Conservation (phyloP, 2,797 vertebrate genomes). For the Lithobates pipiens region DNA sequence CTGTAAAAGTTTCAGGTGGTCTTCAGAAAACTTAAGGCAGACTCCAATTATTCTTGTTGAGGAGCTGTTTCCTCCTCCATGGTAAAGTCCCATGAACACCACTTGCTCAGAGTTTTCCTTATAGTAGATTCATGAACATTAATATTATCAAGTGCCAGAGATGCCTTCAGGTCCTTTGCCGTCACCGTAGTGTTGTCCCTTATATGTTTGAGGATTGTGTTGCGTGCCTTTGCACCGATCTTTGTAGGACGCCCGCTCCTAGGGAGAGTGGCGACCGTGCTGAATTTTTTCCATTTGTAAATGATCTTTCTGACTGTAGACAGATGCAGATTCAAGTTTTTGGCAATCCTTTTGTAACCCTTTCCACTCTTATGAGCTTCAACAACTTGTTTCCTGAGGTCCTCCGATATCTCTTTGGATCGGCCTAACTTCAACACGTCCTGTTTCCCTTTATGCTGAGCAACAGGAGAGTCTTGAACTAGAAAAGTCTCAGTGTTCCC, state of each 20-base stretch:
- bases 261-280: neutral
- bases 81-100: neutral
- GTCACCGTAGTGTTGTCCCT: neutral
- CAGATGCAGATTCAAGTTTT: neutral
- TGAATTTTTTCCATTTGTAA: slow-evolving; percentile 5
- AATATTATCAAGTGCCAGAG: neutral
- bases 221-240: neutral
- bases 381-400: neutral
- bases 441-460: neutral
- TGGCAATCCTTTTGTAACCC: neutral
- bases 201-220: neutral
- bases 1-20: no score
- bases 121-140: neutral
- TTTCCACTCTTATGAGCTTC: neutral
- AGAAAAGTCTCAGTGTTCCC: neutral
- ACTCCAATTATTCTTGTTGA: neutral
- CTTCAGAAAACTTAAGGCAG: no score
- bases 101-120: neutral
- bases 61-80: neutral
- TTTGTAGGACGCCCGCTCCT: neutral
- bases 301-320: neutral
- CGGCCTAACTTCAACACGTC: neutral
- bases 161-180: neutral
- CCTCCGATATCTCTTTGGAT: neutral
- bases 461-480: neutral